Conservation (phyloP, 2,113 vertebrate species). For the Percopsis transmontana region DNA sequence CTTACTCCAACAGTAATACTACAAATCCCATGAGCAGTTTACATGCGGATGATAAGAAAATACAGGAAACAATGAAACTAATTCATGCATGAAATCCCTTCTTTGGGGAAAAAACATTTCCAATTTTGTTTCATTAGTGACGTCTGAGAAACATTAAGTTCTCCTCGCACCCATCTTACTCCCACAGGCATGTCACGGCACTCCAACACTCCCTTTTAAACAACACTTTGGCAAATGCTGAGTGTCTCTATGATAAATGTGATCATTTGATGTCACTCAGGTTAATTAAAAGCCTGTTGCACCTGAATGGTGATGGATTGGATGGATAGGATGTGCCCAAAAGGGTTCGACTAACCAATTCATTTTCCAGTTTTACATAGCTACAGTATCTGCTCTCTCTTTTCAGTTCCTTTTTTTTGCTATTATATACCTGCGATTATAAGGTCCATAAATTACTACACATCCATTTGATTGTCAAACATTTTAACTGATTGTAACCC, state of each 20-base stretch:
- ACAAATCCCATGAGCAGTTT: constrained; percentile 9
- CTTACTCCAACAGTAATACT: neutral
- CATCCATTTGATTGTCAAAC: no score
- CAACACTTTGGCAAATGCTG: constrained; percentile 27
- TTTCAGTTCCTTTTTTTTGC: no score
- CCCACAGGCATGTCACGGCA: neutral
- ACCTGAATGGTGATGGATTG: constrained; percentile 66
- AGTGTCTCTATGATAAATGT: constrained; percentile 65
- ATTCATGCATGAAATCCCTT: constrained; percentile 24
- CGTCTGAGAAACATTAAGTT: constrained; percentile 1
- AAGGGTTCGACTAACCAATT: neutral
- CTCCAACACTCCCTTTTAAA: constrained; percentile 10
- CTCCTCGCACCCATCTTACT: constrained; percentile 4
- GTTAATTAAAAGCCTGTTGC: constrained; percentile 74
- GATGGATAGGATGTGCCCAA: constrained; percentile 10
- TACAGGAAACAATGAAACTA: constrained; percentile 2
- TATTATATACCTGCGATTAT: no score
- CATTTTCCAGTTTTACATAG: no score
- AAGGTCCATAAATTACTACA: no score
- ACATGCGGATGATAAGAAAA: constrained; percentile 4
- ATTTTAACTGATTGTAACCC: no score
- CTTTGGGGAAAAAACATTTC: neutral
- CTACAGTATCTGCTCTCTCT: no score
- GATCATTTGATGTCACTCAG: constrained; percentile 66
- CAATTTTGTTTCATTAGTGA: constrained; percentile 11